phyloP scores from a whole-genome alignment of 1,140 invertebrate genomes.

The Aporrectodea caliginosa region DNA sequence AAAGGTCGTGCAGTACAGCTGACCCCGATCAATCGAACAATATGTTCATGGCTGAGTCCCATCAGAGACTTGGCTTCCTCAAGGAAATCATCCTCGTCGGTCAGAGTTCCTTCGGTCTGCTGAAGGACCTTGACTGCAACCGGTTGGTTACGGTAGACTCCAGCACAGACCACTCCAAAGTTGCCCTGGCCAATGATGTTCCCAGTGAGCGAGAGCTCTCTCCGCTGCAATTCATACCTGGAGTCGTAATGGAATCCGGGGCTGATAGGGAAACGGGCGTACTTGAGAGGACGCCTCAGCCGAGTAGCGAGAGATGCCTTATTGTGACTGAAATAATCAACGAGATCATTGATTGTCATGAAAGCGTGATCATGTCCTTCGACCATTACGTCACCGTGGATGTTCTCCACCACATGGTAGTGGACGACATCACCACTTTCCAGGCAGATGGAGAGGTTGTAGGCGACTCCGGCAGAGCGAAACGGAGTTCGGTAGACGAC shows the following conservation, averaged over 20 bases:
- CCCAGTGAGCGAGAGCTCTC: conserved; percentile 8
- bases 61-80: conserved; percentile 24
- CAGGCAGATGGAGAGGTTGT: conserved; percentile 27
- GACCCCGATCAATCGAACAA: conserved; percentile 26
- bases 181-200: conserved; percentile 30
- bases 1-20: conserved; percentile 25
- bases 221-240: conserved; percentile 22
- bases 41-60: conserved; percentile 26
- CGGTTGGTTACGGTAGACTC: conserved; percentile 9
- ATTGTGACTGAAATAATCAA: conserved; percentile 25
- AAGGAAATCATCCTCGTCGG: conserved; percentile 30
- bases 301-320: conserved; percentile 26
- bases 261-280: conserved; percentile 11
- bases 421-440: conserved; percentile 19
- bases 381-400: conserved; percentile 24
- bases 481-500: conserved; percentile 18
- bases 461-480: background rate
- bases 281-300: conserved; percentile 26
- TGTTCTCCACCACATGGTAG: conserved; percentile 28
- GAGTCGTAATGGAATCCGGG: conserved; percentile 28
- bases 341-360: conserved; percentile 23
- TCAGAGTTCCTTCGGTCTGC: background rate
- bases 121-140: conserved; percentile 23
- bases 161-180: conserved; percentile 27
- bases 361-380: conserved; percentile 28